These are phyloP conservation scores for Diplosoma virens DNA, from an alignment of 23 tunicate species.

Conservation along the genomic window DNA sequence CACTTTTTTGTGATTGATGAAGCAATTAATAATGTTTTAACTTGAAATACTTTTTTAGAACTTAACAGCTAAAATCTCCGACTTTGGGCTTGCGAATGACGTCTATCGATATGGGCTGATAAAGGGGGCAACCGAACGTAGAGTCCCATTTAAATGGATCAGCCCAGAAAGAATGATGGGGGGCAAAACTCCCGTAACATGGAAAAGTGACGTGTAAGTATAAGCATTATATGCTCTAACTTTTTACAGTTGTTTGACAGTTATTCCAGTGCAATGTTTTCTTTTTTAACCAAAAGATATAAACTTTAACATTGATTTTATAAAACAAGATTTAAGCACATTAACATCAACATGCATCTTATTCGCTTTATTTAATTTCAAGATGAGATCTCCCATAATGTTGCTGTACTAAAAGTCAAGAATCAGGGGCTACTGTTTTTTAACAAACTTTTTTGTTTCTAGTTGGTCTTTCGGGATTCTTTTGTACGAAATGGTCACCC, in stretches of 20 bases:
- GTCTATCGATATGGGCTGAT: constrained; percentile 89
- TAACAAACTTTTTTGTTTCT: background rate
- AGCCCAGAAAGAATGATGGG: constrained; percentile 93
- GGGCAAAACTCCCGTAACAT: constrained; percentile 82
- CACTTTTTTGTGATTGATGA: too few species aligned
- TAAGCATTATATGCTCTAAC: too few species aligned
- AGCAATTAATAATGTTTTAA: too few species aligned
- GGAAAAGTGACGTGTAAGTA: constrained; percentile 95
- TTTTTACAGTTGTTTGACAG: too few species aligned
- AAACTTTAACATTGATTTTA: background rate
- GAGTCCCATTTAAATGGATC: constrained; percentile 92
- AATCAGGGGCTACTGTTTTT: background rate
- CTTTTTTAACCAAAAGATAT: background rate
- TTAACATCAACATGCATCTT: background rate
- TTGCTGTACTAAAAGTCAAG: background rate
- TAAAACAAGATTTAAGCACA: background rate
- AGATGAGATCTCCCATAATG: too few species aligned
- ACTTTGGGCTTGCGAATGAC: constrained; percentile 91
- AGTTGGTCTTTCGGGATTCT: constrained; percentile 96
- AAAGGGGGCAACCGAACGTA: constrained; percentile 83
- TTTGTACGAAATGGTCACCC: constrained; percentile 87
- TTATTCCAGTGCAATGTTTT: too few species aligned
- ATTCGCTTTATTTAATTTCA: background rate
- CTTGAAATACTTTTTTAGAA: constrained; percentile 43
- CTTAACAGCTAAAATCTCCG: constrained; percentile 75